Conservation (phyloP, 2,113 vertebrate species). For the Daubentonia madagascariensis region DNA sequence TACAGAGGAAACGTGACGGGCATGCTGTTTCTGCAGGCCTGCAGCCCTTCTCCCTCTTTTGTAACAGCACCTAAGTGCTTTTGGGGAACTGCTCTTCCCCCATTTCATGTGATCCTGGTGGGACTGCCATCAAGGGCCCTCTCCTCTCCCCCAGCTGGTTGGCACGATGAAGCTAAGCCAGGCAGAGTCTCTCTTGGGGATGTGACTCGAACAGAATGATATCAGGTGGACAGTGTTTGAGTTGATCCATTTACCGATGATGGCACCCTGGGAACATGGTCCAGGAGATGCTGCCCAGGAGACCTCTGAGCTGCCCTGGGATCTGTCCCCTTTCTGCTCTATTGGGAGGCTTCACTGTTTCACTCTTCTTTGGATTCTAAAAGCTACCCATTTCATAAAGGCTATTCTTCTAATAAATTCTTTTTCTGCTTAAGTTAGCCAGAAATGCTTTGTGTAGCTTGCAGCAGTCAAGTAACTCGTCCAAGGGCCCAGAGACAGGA, state of each 20-base stretch:
- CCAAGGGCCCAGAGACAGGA: neutral
- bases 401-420: neutral
- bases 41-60: neutral
- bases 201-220: neutral
- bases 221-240: neutral
- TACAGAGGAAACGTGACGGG: no score
- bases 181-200: neutral
- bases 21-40: neutral
- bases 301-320: neutral
- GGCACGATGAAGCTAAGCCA: neutral
- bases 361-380: neutral
- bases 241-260: neutral
- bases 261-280: neutral
- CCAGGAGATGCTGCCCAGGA: neutral
- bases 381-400: neutral
- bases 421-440: neutral
- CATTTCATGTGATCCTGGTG: neutral
- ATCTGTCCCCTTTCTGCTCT: neutral
- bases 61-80: neutral
- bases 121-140: neutral
- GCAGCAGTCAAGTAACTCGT: neutral
- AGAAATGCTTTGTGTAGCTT: neutral
- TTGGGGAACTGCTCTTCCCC: neutral
- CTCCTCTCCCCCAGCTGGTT: no score
- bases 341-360: neutral